Percentiles rank a stretch among this genome's conserved stretches.
phyloP scores from a whole-genome alignment of 2,888 invertebrate species.

The Stratiomys singularior region DNA sequence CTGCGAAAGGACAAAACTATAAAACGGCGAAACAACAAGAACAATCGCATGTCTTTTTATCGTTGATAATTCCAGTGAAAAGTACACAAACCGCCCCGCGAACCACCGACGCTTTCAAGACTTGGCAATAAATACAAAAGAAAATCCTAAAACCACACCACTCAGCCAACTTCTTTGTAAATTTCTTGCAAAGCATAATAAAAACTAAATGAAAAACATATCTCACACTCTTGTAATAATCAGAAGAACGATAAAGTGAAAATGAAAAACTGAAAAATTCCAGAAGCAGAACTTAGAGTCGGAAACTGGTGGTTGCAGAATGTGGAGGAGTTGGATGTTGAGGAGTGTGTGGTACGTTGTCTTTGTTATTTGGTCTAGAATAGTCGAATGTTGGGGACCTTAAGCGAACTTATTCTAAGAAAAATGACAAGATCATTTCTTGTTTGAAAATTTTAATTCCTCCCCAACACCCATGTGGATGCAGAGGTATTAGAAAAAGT shows the following conservation, averaged over 20 bases:
- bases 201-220: conserved; percentile 11
- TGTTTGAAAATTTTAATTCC: no score
- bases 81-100: no score
- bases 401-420: no score
- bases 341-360: background rate
- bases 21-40: background rate
- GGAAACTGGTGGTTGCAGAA: background rate
- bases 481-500: no score
- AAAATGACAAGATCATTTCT: no score
- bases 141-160: conserved; percentile 12
- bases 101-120: background rate
- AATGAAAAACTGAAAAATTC: conserved; percentile 28
- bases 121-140: conserved; percentile 3
- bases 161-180: conserved; percentile 6
- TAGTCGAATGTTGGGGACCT: no score
- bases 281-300: conserved; percentile 34
- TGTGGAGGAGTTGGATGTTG: no score
- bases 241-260: background rate
- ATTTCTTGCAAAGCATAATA: conserved; percentile 24
- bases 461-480: no score
- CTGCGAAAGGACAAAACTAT: no score
- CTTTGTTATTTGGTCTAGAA: background rate
- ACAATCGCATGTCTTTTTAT: conserved; percentile 22
- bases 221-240: conserved; percentile 11
- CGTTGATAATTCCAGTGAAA: background rate